phyloP scores from a whole-genome alignment of 2,888 invertebrate species.

The Frankliniella intonsa region DNA sequence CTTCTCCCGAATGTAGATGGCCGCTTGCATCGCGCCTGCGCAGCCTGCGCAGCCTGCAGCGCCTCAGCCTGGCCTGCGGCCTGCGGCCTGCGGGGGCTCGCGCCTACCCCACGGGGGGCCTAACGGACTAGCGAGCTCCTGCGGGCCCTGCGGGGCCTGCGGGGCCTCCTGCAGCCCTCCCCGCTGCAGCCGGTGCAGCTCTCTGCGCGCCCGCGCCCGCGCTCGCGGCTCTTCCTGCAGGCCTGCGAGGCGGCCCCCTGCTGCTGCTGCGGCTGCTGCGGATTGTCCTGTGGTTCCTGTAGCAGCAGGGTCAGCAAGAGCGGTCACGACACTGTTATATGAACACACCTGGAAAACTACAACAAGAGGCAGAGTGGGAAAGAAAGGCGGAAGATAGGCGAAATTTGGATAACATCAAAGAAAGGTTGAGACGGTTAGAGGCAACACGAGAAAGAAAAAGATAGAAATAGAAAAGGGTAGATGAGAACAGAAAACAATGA shows the following conservation, averaged over 20 bases:
- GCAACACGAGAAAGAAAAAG: neutral
- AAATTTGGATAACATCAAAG: neutral
- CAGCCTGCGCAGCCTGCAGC: neutral
- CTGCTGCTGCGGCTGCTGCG: neutral
- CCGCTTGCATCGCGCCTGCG: constrained; percentile 74
- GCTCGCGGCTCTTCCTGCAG: neutral
- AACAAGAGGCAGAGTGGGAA: neutral
- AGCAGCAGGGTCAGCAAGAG: neutral
- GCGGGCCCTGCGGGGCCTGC: too few relatives aligned
- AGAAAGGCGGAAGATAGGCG: neutral
- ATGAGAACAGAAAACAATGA: neutral
- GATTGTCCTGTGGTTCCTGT: neutral
- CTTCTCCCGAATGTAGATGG: constrained; percentile 86
- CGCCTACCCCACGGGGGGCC: neutral
- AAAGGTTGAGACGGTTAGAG: neutral
- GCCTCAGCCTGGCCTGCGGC: neutral
- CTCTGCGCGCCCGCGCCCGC: neutral
- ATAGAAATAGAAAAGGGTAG: neutral
- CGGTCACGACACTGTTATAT: neutral
- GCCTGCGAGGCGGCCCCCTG: neutral
- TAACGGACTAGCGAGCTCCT: too few relatives aligned
- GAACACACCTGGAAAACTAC: constrained; percentile 9
- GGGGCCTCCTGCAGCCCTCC: too few relatives aligned
- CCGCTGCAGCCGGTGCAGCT: neutral
- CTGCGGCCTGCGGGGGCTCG: neutral